Evolutionary conservation across 1,140 invertebrate genomes (phyloP).

Genomic region (Pseudomyrmex sp.): DNA sequence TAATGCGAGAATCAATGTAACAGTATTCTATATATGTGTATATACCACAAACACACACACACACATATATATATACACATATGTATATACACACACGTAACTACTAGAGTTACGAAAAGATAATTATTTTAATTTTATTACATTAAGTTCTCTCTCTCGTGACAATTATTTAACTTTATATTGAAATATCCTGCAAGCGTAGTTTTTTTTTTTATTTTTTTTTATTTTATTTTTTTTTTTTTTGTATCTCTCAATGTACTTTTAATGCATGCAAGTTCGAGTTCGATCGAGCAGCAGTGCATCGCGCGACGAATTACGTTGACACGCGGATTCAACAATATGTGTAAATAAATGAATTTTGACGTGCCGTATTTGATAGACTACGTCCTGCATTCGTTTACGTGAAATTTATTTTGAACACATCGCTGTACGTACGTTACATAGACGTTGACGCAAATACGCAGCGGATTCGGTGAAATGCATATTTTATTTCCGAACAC

Average conservation of each 20-base stretch:
- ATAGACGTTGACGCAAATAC: neutral
- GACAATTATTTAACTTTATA: neutral
- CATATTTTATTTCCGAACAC: neutral
- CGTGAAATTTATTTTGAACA: conserved; percentile 27
- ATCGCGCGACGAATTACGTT: neutral
- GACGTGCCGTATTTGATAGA: neutral
- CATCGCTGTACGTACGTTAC: neutral
- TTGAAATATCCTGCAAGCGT: neutral
- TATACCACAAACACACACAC: no score
- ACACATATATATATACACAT: no score
- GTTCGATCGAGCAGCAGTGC: neutral
- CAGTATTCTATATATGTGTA: no score
- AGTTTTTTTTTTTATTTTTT: no score
- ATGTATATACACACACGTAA: no score
- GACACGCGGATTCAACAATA: neutral
- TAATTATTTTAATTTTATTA: neutral
- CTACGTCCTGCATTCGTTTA: neutral
- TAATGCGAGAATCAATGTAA: no score
- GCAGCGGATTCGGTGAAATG: neutral
- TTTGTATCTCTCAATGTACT: neutral
- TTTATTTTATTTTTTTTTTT: no score
- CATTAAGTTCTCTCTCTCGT: neutral
- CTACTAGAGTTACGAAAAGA: no score
- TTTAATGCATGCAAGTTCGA: neutral
- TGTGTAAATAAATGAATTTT: conserved; percentile 32